These are phyloP conservation scores for Drosophila buzzatii DNA, from an alignment of 2,888 invertebrate genomes.

Conservation along the genomic window DNA sequence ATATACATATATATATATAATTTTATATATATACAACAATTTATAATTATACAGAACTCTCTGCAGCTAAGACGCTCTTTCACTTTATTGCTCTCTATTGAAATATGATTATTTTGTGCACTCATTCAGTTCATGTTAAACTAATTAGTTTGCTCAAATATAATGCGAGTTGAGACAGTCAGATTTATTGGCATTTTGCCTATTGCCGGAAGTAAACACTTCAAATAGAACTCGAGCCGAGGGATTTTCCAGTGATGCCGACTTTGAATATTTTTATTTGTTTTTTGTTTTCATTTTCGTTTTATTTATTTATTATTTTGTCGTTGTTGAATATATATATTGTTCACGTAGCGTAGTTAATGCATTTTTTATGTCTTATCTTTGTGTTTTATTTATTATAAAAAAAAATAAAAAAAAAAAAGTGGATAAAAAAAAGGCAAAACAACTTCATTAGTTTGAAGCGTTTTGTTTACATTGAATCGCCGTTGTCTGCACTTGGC, in stretches of 20 bases:
- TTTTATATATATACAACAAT: no score
- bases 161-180: not conserved
- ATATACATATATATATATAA: no score
- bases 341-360: constrained; percentile 56
- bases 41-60: not conserved
- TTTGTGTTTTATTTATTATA: constrained; percentile 51
- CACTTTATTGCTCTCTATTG: no score
- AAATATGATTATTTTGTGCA: not conserved
- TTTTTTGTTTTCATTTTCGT: constrained; percentile 6
- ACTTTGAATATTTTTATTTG: constrained; percentile 20
- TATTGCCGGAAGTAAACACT: constrained; percentile 56
- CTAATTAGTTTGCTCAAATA: not conserved
- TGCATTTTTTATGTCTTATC: constrained; percentile 50
- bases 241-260: constrained; percentile 49
- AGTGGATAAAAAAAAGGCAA: constrained; percentile 12
- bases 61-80: not conserved
- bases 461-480: constrained; percentile 39
- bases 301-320: constrained; percentile 10
- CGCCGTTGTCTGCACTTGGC: constrained; percentile 32
- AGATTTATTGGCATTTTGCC: constrained; percentile 37
- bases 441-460: constrained; percentile 28
- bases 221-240: constrained; percentile 39
- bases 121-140: not conserved
- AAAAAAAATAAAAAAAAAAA: constrained; percentile 13
- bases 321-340: constrained; percentile 60